Percentiles rank a stretch among this genome's conserved stretches.
phyloP scores from a whole-genome alignment of 1,140 invertebrate species.

The Pseudomyrmex pallidus region DNA sequence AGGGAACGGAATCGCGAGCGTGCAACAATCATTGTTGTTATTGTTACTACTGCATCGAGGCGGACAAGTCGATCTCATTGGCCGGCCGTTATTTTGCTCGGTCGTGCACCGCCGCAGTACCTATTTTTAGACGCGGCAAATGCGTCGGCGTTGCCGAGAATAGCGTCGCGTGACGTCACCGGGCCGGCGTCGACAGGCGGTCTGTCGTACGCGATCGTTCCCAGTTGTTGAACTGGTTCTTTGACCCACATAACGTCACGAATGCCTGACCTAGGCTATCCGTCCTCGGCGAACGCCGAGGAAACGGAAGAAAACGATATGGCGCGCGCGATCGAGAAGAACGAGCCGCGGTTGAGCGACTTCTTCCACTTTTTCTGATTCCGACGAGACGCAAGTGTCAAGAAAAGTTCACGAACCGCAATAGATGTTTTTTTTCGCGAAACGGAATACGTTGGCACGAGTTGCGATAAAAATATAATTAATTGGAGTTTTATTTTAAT shows the following conservation, averaged over 20 bases:
- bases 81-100: constrained; percentile 68
- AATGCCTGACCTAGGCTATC: constrained; percentile 58
- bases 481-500: not conserved
- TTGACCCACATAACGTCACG: constrained; percentile 79
- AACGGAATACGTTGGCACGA: no score
- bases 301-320: constrained; percentile 37
- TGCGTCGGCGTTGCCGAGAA: constrained; percentile 75
- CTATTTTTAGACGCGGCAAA: constrained; percentile 75
- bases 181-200: constrained; percentile 73
- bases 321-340: not conserved
- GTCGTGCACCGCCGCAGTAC: constrained; percentile 62
- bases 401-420: not conserved
- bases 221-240: constrained; percentile 79
- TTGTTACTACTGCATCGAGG: constrained; percentile 34
- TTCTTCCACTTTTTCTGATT: not conserved
- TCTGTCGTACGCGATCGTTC: constrained; percentile 78
- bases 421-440: not conserved
- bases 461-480: constrained; percentile 5
- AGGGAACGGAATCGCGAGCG: constrained; percentile 13
- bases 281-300: constrained; percentile 8
- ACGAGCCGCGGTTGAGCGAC: not conserved
- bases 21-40: constrained; percentile 31
- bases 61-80: constrained; percentile 43
- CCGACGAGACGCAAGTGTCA: not conserved
- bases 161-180: constrained; percentile 80